Percentiles rank a stretch among this genome's conserved stretches.
Conservation (phyloP, 2,797 vertebrate genomes). For the Pangasius krempfi region DNA sequence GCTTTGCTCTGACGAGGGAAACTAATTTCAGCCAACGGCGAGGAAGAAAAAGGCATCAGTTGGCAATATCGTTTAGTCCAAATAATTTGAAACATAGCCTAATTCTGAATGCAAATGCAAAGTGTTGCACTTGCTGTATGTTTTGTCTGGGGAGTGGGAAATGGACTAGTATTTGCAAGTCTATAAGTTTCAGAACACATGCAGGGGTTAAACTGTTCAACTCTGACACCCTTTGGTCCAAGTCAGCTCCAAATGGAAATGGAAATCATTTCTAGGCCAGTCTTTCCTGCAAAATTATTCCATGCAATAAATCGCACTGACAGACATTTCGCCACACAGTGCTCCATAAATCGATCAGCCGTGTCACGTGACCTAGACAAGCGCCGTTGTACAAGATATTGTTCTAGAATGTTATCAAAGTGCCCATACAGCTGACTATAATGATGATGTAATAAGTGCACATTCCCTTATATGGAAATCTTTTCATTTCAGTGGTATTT, state of each 20-base stretch:
- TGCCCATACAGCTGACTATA: not conserved
- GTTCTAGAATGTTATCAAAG: not conserved
- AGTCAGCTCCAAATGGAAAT: not conserved
- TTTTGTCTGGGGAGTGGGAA: slow-evolving; percentile 16
- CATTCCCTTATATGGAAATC: not conserved
- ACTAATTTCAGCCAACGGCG: slow-evolving; percentile 79
- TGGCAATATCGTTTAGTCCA: slow-evolving; percentile 52
- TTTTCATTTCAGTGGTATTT: not conserved
- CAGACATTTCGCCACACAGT: not conserved
- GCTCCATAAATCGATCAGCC: not conserved
- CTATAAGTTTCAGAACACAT: not conserved
- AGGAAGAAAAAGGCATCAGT: slow-evolving; percentile 29
- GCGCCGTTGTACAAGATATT: not conserved
- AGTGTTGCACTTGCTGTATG: slow-evolving; percentile 34
- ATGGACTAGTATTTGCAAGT: not conserved
- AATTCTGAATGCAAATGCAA: slow-evolving; percentile 48
- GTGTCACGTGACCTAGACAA: not conserved
- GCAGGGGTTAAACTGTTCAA: not conserved
- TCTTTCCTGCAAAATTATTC: not conserved
- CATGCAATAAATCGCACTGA: not conserved
- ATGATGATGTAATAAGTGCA: not conserved
- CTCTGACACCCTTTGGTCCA: not conserved
- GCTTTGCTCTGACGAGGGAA: slow-evolving; percentile 86
- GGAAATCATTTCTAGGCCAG: not conserved
- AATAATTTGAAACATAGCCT: slow-evolving; percentile 51